Conservation (phyloP, 2,888 invertebrate genomes). For the Acleris literana region DNA sequence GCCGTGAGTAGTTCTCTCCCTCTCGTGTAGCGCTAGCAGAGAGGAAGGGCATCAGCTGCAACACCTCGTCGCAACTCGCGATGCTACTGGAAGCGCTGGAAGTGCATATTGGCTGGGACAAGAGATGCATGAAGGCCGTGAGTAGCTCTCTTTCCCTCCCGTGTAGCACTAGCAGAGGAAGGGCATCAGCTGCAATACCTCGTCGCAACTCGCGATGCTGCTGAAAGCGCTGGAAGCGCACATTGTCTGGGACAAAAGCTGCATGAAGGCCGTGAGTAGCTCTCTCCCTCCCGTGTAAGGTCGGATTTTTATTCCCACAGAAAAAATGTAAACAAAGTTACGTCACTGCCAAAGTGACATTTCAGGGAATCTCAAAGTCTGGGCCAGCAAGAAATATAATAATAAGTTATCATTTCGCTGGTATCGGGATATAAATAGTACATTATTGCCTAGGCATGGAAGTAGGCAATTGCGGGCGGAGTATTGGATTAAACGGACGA, state of each 20-base stretch:
- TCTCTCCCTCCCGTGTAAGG: background rate
- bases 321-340: too few relatives aligned
- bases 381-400: too few relatives aligned
- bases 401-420: too few relatives aligned
- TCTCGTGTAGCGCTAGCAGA: slow-evolving; percentile 82
- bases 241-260: slow-evolving; percentile 99
- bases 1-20: slow-evolving; percentile 88
- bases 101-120: slow-evolving; percentile 98
- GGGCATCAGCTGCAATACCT: slow-evolving; percentile 86
- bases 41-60: slow-evolving; percentile 76
- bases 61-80: slow-evolving; percentile 96
- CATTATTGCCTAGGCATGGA: too few relatives aligned
- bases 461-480: too few relatives aligned
- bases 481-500: too few relatives aligned
- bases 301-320: too few relatives aligned
- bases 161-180: slow-evolving; percentile 82
- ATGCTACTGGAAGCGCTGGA: slow-evolving; percentile 95
- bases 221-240: slow-evolving; percentile 94
- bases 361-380: too few relatives aligned
- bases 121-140: slow-evolving; percentile 99
- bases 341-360: too few relatives aligned
- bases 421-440: too few relatives aligned
- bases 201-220: slow-evolving; percentile 97
- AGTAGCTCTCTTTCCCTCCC: slow-evolving; percentile 67
- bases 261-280: slow-evolving; percentile 98